Percentiles rank a stretch among this genome's conserved stretches.
Conservation (phyloP, 2,113 vertebrate species). For the Microtus oregoni region DNA sequence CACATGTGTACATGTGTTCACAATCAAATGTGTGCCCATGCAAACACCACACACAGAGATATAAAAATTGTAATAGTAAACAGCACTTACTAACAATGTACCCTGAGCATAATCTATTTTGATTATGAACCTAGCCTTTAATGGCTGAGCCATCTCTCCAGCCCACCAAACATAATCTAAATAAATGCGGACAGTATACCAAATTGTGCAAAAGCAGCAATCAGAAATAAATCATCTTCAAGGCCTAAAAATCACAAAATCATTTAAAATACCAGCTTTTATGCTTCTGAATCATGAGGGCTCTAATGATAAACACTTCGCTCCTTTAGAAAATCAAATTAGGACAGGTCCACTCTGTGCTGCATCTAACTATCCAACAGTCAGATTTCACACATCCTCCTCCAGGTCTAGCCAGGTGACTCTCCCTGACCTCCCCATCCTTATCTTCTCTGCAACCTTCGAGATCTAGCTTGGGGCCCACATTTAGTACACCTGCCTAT, state of each 20-base stretch:
- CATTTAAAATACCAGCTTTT: not conserved
- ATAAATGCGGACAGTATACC: not conserved
- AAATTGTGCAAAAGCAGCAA: not conserved
- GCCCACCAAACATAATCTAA: not conserved
- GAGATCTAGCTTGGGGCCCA: not conserved
- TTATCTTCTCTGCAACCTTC: not conserved
- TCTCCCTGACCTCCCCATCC: not conserved
- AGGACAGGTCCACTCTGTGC: not conserved
- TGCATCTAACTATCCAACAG: not conserved
- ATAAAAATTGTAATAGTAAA: not conserved
- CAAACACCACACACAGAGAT: not conserved
- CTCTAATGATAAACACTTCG: not conserved
- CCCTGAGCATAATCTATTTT: not conserved
- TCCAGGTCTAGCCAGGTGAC: not conserved
- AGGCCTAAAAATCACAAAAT: not conserved
- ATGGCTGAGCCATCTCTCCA: not conserved
- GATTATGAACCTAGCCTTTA: not conserved
- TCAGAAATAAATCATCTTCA: constrained; percentile 21
- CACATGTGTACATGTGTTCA: too few species aligned
- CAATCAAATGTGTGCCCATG: not conserved
- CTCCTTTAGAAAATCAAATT: not conserved
- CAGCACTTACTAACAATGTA: not conserved
- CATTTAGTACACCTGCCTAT: not conserved
- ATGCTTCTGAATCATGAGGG: not conserved
- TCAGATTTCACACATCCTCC: not conserved